phyloP scores from a whole-genome alignment of 37 sponge, comb jelly and placozoan genomes.

The Corticium candelabrum region DNA sequence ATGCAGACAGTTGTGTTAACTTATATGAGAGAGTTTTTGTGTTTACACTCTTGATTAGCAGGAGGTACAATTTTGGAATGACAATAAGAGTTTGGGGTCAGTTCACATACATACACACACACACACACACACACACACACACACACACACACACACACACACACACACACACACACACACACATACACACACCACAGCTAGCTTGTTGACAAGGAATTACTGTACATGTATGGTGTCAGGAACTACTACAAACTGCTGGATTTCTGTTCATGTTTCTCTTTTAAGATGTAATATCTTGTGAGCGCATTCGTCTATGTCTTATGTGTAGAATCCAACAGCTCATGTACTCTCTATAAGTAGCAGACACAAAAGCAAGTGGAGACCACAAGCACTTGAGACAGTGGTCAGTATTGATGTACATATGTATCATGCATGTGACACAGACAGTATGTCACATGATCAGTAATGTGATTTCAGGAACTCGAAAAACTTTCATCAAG shows the following conservation, averaged over 20 bases:
- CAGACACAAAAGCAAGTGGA: conserved; percentile 76
- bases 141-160: no score
- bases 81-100: no score
- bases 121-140: no score
- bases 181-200: not conserved
- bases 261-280: not conserved
- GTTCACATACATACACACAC: no score
- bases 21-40: no score
- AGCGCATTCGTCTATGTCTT: not conserved
- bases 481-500: conserved; percentile 77
- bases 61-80: no score
- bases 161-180: not conserved
- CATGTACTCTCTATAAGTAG: conserved; percentile 52
- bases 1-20: no score
- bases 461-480: conserved; percentile 30
- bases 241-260: no score
- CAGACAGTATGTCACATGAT: not conserved
- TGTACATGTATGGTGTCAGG: not conserved
- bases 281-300: not conserved
- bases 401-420: conserved; percentile 47
- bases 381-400: conserved; percentile 91
- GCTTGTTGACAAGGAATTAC: not conserved
- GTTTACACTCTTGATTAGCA: no score
- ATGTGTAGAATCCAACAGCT: conserved; percentile 59
- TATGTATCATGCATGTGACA: not conserved